Percentiles rank a stretch among this genome's conserved stretches.
These are phyloP conservation scores for Penaeus indicus DNA, from an alignment of 1,140 invertebrate genomes.

Conservation along the genomic window DNA sequence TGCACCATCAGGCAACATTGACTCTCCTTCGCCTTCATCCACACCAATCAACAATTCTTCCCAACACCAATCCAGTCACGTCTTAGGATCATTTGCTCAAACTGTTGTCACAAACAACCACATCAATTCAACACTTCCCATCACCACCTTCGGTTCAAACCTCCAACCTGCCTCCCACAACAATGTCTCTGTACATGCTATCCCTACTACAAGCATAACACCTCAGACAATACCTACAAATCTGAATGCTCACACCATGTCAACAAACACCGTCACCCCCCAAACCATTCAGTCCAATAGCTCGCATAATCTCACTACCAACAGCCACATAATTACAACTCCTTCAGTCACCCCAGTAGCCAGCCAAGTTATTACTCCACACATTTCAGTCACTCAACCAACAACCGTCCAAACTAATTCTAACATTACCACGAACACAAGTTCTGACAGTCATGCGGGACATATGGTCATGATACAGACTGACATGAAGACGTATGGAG, in stretches of 20 bases:
- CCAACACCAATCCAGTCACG: conserved; percentile 32
- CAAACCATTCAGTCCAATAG: conserved; percentile 18
- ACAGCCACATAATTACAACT: conserved; percentile 32
- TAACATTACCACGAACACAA: conserved; percentile 42
- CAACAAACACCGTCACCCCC: conserved; percentile 5
- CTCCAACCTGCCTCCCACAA: conserved; percentile 7
- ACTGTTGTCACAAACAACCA: conserved; percentile 38
- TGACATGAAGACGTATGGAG: conserved; percentile 53
- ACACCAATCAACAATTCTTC: conserved; percentile 11
- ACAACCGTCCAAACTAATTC: conserved; percentile 46
- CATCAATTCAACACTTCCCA: conserved; percentile 37
- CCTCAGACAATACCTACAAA: conserved; percentile 9
- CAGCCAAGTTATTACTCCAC: conserved; percentile 31
- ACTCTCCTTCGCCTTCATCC: conserved; percentile 15
- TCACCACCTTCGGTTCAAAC: conserved; percentile 19
- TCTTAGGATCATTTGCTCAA: conserved; percentile 39
- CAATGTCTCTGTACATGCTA: conserved; percentile 40
- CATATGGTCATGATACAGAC: conserved; percentile 62
- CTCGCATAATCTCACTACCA: neutral
- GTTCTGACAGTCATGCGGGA: conserved; percentile 35
- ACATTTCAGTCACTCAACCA: conserved; percentile 24
- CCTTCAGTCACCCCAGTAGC: conserved; percentile 19
- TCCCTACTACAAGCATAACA: conserved; percentile 28
- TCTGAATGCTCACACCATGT: conserved; percentile 21
- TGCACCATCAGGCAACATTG: conserved; percentile 2